Evolutionary conservation across 2,888 invertebrate genomes (phyloP).

Genomic region (Teleogryllus oceanicus): DNA sequence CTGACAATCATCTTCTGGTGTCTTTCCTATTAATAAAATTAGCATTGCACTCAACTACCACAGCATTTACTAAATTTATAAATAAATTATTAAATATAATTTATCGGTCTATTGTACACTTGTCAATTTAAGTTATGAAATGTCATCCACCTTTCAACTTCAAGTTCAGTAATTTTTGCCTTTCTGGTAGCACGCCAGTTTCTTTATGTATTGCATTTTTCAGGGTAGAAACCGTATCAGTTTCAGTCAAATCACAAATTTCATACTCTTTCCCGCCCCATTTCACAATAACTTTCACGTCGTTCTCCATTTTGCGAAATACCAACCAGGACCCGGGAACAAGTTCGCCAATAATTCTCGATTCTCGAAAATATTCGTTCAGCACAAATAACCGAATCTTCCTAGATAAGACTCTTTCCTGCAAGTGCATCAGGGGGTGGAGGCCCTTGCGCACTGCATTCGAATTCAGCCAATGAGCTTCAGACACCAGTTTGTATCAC

Average conservation of each 20-base stretch:
- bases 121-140: neutral
- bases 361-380: too few relatives aligned
- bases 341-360: neutral
- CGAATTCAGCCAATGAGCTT: too few relatives aligned
- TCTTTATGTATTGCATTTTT: slow-evolving; percentile 81
- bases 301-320: slow-evolving; percentile 34
- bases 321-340: neutral
- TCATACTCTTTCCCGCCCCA: slow-evolving; percentile 91
- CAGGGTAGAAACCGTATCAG: slow-evolving; percentile 72
- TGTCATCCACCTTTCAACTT: slow-evolving; percentile 77
- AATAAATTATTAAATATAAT: slow-evolving; percentile 20
- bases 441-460: too few relatives aligned
- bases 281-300: slow-evolving; percentile 69
- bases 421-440: too few relatives aligned
- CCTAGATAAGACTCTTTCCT: too few relatives aligned
- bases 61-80: slow-evolving; percentile 11
- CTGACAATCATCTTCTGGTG: slow-evolving; percentile 73
- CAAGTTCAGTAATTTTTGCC: slow-evolving; percentile 89
- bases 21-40: slow-evolving; percentile 62
- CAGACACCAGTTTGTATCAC: too few relatives aligned
- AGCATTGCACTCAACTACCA: slow-evolving; percentile 29
- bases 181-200: slow-evolving; percentile 86
- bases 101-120: neutral
- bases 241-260: slow-evolving; percentile 68
- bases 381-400: too few relatives aligned